Evolutionary conservation across 2,113 vertebrate species (phyloP).

Genomic region (Strix uralensis): DNA sequence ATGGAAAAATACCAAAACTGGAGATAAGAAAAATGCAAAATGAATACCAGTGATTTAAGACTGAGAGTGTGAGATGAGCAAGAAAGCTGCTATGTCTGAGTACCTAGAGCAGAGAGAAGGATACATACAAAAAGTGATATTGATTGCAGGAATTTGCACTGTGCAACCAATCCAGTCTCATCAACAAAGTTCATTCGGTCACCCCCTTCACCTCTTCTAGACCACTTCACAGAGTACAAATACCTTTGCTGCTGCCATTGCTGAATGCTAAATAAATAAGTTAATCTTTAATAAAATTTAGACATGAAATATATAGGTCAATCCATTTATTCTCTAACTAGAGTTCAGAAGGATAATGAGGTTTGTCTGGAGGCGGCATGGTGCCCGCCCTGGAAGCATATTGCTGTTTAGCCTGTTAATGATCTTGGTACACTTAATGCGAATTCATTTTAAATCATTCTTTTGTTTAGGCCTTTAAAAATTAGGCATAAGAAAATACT

Average conservation of each 20-base stretch:
- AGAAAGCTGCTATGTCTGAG: neutral
- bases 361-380: constrained; percentile 41
- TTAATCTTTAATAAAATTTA: constrained; percentile 69
- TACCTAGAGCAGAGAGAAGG: neutral
- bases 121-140: neutral
- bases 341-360: constrained; percentile 71
- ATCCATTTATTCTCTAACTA: constrained; percentile 72
- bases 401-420: constrained; percentile 38
- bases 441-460: neutral
- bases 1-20: neutral
- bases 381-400: constrained; percentile 46
- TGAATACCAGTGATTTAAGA: neutral
- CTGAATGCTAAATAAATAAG: constrained; percentile 63
- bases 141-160: neutral
- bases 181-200: neutral
- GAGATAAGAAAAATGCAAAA: neutral
- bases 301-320: constrained; percentile 70
- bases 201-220: neutral
- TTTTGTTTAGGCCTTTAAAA: neutral
- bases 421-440: neutral
- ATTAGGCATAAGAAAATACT: neutral
- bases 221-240: neutral
- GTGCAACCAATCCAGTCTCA: neutral
- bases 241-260: constrained; percentile 4
- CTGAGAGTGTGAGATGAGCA: neutral